Evolutionary conservation across 1,140 invertebrate species (phyloP).

Genomic region (Drosophila erecta): DNA sequence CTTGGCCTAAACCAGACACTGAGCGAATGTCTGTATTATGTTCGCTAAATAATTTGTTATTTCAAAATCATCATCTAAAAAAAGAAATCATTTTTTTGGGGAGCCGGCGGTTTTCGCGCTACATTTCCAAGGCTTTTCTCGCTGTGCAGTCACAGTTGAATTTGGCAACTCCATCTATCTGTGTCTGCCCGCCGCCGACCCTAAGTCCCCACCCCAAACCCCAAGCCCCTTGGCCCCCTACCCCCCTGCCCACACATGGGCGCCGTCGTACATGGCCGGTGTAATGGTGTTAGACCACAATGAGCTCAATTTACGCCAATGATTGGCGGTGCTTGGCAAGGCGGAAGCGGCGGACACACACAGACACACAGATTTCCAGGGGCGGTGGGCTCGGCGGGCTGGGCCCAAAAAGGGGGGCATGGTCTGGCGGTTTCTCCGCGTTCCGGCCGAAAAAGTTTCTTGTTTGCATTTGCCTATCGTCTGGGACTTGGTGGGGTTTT

Average conservation of each 20-base stretch:
- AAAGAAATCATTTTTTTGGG: too few relatives aligned
- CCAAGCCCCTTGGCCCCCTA: too few relatives aligned
- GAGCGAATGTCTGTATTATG: background rate
- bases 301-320: slow-evolving; percentile 82
- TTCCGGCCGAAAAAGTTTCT: slow-evolving; percentile 54
- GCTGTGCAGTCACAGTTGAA: slow-evolving; percentile 22
- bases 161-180: slow-evolving; percentile 49
- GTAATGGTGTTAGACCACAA: slow-evolving; percentile 79
- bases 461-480: slow-evolving; percentile 80
- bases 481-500: slow-evolving; percentile 13
- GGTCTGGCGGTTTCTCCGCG: slow-evolving; percentile 34
- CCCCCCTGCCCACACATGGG: slow-evolving; percentile 29
- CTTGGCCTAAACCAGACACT: slow-evolving; percentile 29
- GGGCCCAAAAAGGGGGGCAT: background rate
- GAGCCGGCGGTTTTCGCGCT: too few relatives aligned
- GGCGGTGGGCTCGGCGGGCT: background rate
- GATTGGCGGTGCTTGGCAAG: slow-evolving; percentile 70
- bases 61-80: background rate
- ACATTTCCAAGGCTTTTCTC: background rate
- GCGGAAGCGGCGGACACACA: slow-evolving; percentile 30
- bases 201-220: background rate
- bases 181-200: slow-evolving; percentile 23
- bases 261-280: slow-evolving; percentile 36
- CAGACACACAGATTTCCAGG: slow-evolving; percentile 13
- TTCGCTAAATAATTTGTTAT: background rate